These are phyloP conservation scores for Charanyca ferruginea DNA, from an alignment of 2,888 invertebrate genomes.

Conservation along the genomic window DNA sequence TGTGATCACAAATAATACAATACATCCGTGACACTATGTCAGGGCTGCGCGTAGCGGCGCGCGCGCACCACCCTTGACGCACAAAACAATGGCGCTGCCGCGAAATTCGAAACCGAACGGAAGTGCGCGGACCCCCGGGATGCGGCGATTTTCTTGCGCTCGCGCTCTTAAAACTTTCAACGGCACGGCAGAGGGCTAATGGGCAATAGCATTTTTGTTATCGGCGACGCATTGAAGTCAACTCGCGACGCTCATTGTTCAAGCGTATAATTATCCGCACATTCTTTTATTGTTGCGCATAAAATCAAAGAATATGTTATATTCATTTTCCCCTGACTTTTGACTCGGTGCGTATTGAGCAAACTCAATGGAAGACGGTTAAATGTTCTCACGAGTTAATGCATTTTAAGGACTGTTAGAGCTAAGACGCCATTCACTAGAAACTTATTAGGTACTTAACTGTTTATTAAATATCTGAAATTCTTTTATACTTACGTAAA, in stretches of 20 bases:
- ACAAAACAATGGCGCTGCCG: slow-evolving; percentile 80
- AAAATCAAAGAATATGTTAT: slow-evolving; percentile 90
- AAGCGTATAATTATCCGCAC: slow-evolving; percentile 87
- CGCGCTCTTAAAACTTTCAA: slow-evolving; percentile 78
- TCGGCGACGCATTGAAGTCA: slow-evolving; percentile 86
- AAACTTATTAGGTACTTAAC: slow-evolving; percentile 11
- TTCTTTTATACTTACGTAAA: not conserved
- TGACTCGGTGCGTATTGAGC: slow-evolving; percentile 85
- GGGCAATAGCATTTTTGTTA: slow-evolving; percentile 81
- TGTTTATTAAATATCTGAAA: slow-evolving; percentile 2
- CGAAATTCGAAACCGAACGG: slow-evolving; percentile 88
- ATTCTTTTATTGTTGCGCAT: slow-evolving; percentile 85
- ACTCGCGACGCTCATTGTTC: slow-evolving; percentile 86
- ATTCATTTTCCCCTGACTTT: slow-evolving; percentile 88
- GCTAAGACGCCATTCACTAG: slow-evolving; percentile 27
- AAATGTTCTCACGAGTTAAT: slow-evolving; percentile 88
- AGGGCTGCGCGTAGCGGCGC: slow-evolving; percentile 55
- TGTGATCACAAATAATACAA: slow-evolving; percentile 62
- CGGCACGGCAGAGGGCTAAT: slow-evolving; percentile 80
- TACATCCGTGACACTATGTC: slow-evolving; percentile 60
- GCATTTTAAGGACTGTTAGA: slow-evolving; percentile 69
- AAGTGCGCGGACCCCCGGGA: slow-evolving; percentile 88
- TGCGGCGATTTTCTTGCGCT: slow-evolving; percentile 88
- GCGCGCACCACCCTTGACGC: slow-evolving; percentile 80
- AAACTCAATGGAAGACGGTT: slow-evolving; percentile 87